Base-by-base conservation (phyloP, 2,888 invertebrate genomes). In the Papilio protenor region DNA sequence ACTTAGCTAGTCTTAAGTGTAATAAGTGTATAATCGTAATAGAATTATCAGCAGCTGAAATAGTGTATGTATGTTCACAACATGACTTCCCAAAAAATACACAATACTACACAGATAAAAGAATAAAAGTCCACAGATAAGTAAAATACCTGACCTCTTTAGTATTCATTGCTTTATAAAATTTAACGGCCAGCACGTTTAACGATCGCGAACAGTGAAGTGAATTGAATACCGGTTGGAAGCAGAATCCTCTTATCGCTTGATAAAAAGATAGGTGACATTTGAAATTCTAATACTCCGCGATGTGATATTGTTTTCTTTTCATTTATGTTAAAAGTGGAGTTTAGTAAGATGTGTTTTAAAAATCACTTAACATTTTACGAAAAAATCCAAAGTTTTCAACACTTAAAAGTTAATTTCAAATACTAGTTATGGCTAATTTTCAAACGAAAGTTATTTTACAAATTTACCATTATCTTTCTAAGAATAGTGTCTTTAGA, bases 181-280 rank as follows among this genome's bases (percentile, higher is more conserved):
- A 45, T 45, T 69, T 57, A 57, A 76, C 57, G 70, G 12, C 59
- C 49, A 66, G 21, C 52, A 27, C 59, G 59, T 57, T 59, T 76
- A 66, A 57, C 70, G 71, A 59, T 47, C 70, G 59, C 21, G n/a
- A 40, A 71, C 77, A 75, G 70, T 70, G 71, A 77, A 77, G 69
- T 69, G 23, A 76, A 69, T 70, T 77, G 27, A 70, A 77, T 75
- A 74, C 71, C 1, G 57, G 70, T 47, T 61, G 73, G 57, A 70
- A 23, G 57, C 55, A 47, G 45, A 73, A 57, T 69, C 70, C 77
- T 74, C 59, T 77, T 77, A 77, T 77, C 75, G 69, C 14, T 57
- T 55, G 66, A 71, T 76, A 76, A 71, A 47, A 45, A 57, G 27
- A 70, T 75, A 52, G n/a, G 33, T 27, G 57, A 66, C 14, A 45